These are phyloP conservation scores for Bacillus rossius DNA, from an alignment of 1,140 invertebrate genomes.

Conservation along the genomic window DNA sequence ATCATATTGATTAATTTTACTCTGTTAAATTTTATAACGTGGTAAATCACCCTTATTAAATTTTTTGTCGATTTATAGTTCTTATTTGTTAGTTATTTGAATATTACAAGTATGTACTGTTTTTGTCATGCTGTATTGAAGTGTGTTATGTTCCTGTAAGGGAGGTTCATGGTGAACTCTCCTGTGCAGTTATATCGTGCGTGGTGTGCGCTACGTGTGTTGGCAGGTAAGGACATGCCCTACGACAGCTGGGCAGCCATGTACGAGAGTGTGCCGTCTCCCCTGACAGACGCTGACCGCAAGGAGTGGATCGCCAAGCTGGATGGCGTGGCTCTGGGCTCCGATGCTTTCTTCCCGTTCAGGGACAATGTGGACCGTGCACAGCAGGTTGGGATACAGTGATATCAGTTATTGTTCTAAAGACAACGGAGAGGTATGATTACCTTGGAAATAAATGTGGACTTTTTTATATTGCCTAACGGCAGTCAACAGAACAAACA, in stretches of 20 bases:
- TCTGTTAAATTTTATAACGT: too few species aligned
- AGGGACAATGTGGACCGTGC: conserved; percentile 96
- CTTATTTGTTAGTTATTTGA: neutral
- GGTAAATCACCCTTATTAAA: too few species aligned
- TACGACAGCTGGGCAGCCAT: conserved; percentile 57
- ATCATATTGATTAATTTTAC: too few species aligned
- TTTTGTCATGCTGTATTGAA: too few species aligned
- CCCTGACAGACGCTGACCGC: conserved; percentile 62
- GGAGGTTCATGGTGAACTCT: too few species aligned
- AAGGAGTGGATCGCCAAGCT: conserved; percentile 74
- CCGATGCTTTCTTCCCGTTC: conserved; percentile 98
- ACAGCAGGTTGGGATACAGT: conserved; percentile 61
- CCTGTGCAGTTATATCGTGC: too few species aligned
- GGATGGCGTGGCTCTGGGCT: conserved; percentile 86
- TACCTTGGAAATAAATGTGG: neutral
- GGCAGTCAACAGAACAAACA: too few species aligned
- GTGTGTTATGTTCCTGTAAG: too few species aligned
- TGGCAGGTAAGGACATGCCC: conserved; percentile 60
- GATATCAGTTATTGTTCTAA: neutral
- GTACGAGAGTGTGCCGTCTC: conserved; percentile 62
- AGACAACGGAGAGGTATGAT: neutral
- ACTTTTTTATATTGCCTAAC: too few species aligned
- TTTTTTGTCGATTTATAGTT: neutral
- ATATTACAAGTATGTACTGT: neutral
- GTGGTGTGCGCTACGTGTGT: too few species aligned